Conservation (phyloP, 2,797 vertebrate species). For the Myoxocephalus aenaeus region DNA sequence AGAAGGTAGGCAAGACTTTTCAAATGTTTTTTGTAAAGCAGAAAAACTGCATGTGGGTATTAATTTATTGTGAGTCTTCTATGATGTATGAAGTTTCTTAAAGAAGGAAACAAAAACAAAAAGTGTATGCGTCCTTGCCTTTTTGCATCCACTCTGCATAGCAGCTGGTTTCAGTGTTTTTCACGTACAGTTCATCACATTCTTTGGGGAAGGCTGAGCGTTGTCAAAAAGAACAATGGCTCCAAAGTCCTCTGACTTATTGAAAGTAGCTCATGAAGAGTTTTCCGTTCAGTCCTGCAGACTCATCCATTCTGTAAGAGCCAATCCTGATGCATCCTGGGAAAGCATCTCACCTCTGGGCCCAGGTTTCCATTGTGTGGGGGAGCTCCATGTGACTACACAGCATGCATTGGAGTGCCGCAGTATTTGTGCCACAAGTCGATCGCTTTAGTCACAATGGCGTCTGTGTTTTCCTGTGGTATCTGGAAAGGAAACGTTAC, state of each 20-base stretch:
- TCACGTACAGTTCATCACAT: not conserved
- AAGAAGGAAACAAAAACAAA: constrained; percentile 87
- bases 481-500: constrained; percentile 81
- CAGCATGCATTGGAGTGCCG: constrained; percentile 89
- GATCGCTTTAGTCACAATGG: constrained; percentile 96
- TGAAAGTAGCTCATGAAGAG: constrained; percentile 19
- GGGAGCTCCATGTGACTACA: constrained; percentile 53
- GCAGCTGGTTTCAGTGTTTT: not conserved
- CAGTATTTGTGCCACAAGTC: constrained; percentile 98
- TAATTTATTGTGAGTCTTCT: constrained; percentile 94
- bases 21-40: constrained; percentile 83
- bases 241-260: constrained; percentile 1
- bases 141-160: not conserved
- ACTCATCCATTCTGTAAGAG: constrained; percentile 8
- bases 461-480: constrained; percentile 96
- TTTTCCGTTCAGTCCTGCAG: constrained; percentile 34
- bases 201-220: constrained; percentile 4
- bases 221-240: not conserved
- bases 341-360: constrained; percentile 14
- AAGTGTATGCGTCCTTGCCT: constrained; percentile 34
- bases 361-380: not conserved
- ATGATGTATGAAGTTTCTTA: constrained; percentile 95
- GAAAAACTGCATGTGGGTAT: constrained; percentile 90
- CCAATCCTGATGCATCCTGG: constrained; percentile 19
- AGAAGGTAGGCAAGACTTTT: constrained; percentile 70